Evolutionary conservation across 2,113 vertebrate species (phyloP).

Genomic region (Elephas maximus): DNA sequence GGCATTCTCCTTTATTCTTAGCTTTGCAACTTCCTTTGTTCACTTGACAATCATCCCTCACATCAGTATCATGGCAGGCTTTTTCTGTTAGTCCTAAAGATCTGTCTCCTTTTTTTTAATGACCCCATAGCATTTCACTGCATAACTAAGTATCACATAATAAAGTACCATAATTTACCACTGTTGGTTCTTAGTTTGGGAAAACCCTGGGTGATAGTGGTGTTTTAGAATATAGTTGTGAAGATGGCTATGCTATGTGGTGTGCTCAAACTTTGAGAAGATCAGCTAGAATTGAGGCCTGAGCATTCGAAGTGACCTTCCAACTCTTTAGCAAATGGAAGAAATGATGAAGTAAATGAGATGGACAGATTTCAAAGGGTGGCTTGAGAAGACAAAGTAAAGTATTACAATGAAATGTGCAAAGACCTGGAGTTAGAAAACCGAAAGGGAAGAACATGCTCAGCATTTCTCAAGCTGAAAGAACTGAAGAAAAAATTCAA

Average conservation of each 20-base stretch:
- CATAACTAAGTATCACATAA: background rate
- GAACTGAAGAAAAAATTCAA: no score
- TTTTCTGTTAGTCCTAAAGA: background rate
- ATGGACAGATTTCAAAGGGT: no score
- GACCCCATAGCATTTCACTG: no score
- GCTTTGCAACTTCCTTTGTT: background rate
- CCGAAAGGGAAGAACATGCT: no score
- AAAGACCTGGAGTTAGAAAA: no score
- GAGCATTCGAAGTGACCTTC: background rate
- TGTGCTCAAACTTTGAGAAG: background rate
- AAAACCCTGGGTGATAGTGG: background rate
- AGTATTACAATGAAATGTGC: no score
- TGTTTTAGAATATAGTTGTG: background rate
- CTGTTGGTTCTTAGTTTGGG: background rate
- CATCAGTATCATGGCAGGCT: background rate
- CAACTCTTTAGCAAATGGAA: background rate
- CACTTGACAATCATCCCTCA: background rate
- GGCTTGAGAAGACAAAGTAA: no score
- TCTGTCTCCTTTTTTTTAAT: no score
- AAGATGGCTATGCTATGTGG: background rate
- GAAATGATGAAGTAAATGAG: no score
- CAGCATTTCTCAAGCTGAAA: no score
- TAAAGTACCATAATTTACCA: background rate
- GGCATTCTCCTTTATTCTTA: background rate
- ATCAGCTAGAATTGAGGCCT: background rate